Percentiles rank a stretch among this genome's conserved stretches.
Evolutionary conservation across 2,797 vertebrate genomes (phyloP).

Genomic region (Hyperoplus immaculatus): DNA sequence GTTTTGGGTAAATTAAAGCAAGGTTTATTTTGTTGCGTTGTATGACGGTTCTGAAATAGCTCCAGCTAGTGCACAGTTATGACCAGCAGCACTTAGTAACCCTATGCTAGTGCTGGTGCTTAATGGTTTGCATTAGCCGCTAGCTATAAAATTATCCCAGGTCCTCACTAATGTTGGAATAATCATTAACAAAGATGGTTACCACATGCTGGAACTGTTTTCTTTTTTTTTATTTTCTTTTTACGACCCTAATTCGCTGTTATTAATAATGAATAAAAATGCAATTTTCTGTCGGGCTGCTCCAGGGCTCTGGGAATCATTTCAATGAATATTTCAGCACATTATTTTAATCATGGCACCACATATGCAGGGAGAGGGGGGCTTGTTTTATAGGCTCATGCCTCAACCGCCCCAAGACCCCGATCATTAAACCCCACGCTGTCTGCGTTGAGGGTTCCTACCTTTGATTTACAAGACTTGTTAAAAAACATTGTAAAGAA

Average conservation of each 20-base stretch:
- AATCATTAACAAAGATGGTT: slow-evolving; percentile 99
- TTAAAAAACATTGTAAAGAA: slow-evolving; percentile 95
- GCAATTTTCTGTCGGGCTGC: slow-evolving; percentile 94
- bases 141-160: slow-evolving; percentile 92
- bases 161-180: slow-evolving; percentile 91
- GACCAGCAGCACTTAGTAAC: slow-evolving; percentile 84
- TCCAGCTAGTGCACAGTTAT: slow-evolving; percentile 70
- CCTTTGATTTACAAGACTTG: slow-evolving; percentile 98
- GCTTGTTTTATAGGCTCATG: slow-evolving; percentile 92
- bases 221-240: slow-evolving; percentile 81
- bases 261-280: slow-evolving; percentile 99
- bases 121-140: slow-evolving; percentile 94
- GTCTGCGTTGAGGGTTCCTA: slow-evolving; percentile 89
- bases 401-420: slow-evolving; percentile 89
- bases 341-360: slow-evolving; percentile 99
- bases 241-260: slow-evolving; percentile 92
- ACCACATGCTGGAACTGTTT: slow-evolving; percentile 92
- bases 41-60: slow-evolving; percentile 74
- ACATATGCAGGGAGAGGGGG: slow-evolving; percentile 86
- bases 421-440: slow-evolving; percentile 94
- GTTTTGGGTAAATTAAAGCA: slow-evolving; percentile 68
- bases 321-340: slow-evolving; percentile 99
- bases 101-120: slow-evolving; percentile 82
- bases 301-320: slow-evolving; percentile 94
- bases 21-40: slow-evolving; percentile 48